Percentiles rank a stretch among this genome's conserved stretches.
Conservation (phyloP, 2,888 invertebrate genomes). For the Hirudinaria manillensis region DNA sequence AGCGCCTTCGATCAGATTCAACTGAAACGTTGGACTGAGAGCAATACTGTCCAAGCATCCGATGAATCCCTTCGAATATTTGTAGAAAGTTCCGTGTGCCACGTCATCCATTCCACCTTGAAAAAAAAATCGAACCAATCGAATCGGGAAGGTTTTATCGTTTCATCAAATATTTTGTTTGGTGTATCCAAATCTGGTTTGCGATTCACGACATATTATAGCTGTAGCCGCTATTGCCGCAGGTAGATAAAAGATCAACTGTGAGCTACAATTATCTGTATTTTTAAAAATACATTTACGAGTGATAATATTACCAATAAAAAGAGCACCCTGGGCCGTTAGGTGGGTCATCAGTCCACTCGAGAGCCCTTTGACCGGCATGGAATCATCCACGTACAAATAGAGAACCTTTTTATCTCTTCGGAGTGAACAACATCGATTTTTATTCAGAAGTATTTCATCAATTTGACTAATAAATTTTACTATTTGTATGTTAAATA, state of each 20-base stretch:
- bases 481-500: not conserved
- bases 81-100: slow-evolving; percentile 58
- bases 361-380: slow-evolving; percentile 71
- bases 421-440: not conserved
- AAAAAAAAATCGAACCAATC: not conserved
- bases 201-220: too few relatives aligned
- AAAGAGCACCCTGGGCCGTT: slow-evolving; percentile 77
- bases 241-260: too few relatives aligned
- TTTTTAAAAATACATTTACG: too few relatives aligned
- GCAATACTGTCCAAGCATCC: slow-evolving; percentile 79
- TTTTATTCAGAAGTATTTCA: not conserved
- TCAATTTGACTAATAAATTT: not conserved
- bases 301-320: slow-evolving; percentile 64
- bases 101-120: slow-evolving; percentile 75
- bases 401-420: slow-evolving; percentile 7
- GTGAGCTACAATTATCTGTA: too few relatives aligned
- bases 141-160: not conserved
- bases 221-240: too few relatives aligned
- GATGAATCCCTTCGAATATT: slow-evolving; percentile 69
- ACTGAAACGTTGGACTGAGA: slow-evolving; percentile 73
- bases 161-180: too few relatives aligned
- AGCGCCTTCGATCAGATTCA: slow-evolving; percentile 63
- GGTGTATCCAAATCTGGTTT: too few relatives aligned
- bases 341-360: slow-evolving; percentile 77
- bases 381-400: slow-evolving; percentile 78